Conservation (phyloP, 2,113 vertebrate genomes). For the Pseudorectes ferrugineus region DNA sequence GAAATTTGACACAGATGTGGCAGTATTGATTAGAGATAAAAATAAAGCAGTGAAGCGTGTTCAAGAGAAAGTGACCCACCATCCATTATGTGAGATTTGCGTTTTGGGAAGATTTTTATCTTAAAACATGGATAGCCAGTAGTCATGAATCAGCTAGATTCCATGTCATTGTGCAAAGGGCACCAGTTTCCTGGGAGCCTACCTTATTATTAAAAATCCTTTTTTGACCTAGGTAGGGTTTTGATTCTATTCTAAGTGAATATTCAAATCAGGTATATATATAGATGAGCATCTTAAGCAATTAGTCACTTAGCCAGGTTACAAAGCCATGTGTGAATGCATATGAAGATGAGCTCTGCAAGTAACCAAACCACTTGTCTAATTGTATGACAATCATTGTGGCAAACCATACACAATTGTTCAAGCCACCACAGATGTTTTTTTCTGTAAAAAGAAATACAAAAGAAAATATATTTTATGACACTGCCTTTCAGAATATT, state of each 20-base stretch:
- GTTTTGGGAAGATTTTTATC: background rate
- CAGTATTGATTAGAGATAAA: background rate
- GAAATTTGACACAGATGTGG: background rate
- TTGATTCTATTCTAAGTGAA: background rate
- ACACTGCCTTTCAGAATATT: background rate
- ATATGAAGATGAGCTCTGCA: background rate
- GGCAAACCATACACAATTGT: slow-evolving; percentile 58
- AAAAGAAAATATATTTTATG: background rate
- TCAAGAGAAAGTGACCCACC: background rate
- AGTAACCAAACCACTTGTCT: slow-evolving; percentile 37
- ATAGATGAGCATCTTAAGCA: background rate
- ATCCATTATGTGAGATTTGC: background rate
- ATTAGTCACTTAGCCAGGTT: background rate
- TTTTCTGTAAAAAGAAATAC: slow-evolving; percentile 45
- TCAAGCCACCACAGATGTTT: slow-evolving; percentile 53
- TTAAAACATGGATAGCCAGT: background rate
- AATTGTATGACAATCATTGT: slow-evolving; percentile 60
- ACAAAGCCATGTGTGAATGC: background rate
- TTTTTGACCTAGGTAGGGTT: background rate
- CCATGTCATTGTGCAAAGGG: background rate
- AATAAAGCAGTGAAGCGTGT: background rate
- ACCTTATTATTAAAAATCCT: background rate
- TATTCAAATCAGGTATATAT: background rate
- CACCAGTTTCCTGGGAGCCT: background rate
- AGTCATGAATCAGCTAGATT: background rate